Conservation (phyloP, 2,888 invertebrate species). For the Leptopilina drosophilae region DNA sequence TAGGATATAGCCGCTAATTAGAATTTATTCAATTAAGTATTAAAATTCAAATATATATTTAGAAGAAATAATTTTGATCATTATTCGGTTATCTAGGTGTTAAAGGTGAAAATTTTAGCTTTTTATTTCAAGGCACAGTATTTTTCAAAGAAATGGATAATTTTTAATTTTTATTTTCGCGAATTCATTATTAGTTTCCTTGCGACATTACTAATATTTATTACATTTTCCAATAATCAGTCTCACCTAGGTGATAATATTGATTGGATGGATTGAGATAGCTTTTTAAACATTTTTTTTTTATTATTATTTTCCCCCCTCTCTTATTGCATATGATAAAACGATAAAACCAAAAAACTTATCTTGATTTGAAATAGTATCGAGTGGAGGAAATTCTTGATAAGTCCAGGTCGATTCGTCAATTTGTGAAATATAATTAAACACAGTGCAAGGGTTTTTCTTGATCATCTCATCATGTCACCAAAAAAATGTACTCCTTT, state of each 20-base stretch:
- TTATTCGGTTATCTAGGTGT: no score
- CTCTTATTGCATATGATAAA: not conserved
- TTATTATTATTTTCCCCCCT: not conserved
- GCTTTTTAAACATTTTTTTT: not conserved
- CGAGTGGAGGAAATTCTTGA: conserved; percentile 40
- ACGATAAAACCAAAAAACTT: conserved; percentile 54
- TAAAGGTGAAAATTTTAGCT: no score
- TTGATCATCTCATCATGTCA: not conserved
- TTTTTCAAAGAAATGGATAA: not conserved
- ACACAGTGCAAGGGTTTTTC: conserved; percentile 39
- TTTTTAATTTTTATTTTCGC: not conserved
- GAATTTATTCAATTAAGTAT: no score
- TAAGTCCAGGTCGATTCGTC: conserved; percentile 48
- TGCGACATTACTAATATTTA: conserved; percentile 49
- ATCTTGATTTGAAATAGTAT: conserved; percentile 33
- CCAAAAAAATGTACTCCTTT: not conserved
- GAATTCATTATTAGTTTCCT: not conserved
- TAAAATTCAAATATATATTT: no score
- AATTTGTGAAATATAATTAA: conserved; percentile 41
- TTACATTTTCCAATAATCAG: conserved; percentile 46
- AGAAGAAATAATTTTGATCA: no score
- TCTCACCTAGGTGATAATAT: conserved; percentile 53
- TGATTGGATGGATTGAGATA: conserved; percentile 48
- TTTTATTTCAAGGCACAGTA: no score
- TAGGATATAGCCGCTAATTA: no score